These are phyloP conservation scores for Tenebrio molitor DNA, from an alignment of 1,140 invertebrate genomes.

Conservation along the genomic window DNA sequence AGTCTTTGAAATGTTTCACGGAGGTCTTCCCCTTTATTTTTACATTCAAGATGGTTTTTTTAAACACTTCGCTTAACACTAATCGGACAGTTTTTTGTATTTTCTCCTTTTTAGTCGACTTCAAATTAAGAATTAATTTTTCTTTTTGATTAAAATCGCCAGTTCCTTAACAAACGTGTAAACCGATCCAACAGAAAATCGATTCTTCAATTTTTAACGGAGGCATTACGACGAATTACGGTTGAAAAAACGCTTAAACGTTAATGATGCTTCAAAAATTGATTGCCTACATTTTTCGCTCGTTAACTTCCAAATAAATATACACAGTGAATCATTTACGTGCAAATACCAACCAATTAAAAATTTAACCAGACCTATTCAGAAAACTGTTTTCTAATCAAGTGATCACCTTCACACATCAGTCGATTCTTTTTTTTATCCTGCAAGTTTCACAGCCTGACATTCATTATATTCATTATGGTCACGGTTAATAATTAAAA, in stretches of 20 bases:
- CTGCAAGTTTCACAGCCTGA: too few species aligned
- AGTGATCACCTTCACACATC: too few species aligned
- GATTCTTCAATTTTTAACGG: too few species aligned
- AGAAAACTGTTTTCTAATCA: too few species aligned
- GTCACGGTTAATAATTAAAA: not conserved
- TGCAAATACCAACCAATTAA: too few species aligned
- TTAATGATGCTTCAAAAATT: slow-evolving; percentile 33
- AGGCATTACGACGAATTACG: slow-evolving; percentile 2
- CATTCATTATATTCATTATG: not conserved
- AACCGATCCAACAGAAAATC: too few species aligned
- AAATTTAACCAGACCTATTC: too few species aligned
- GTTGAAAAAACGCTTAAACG: slow-evolving; percentile 4
- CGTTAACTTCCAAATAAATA: not conserved
- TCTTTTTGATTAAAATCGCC: not conserved
- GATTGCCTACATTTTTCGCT: slow-evolving; percentile 22
- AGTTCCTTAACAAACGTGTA: too few species aligned
- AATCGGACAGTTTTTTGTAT: not conserved
- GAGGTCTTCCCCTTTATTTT: slow-evolving; percentile 19
- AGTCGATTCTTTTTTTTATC: too few species aligned
- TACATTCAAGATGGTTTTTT: not conserved
- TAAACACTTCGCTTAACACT: slow-evolving; percentile 29
- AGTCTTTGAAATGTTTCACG: slow-evolving; percentile 41
- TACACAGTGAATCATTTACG: not conserved
- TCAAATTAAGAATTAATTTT: slow-evolving; percentile 4
- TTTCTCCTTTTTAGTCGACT: not conserved